Conservation (phyloP, 2,888 invertebrate species). For the Chymomyza amoena region DNA sequence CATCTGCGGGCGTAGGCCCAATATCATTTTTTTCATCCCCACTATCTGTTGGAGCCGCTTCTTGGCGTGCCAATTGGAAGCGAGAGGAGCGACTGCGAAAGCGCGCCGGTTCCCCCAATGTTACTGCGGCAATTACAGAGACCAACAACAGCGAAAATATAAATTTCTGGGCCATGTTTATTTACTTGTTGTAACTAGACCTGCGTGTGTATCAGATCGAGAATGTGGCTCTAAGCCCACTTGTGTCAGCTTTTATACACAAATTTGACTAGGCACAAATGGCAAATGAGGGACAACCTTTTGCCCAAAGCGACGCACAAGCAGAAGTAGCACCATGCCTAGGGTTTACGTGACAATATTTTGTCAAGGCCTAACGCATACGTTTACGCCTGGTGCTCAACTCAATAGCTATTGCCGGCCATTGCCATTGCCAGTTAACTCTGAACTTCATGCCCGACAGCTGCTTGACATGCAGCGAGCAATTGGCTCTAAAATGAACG, state of each 20-base stretch:
- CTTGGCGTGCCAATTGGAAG: constrained; percentile 60
- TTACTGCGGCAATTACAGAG: constrained; percentile 42
- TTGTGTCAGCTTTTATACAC: constrained; percentile 50
- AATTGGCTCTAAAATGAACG: constrained; percentile 44
- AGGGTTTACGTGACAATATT: constrained; percentile 66
- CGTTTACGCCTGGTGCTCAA: constrained; percentile 16
- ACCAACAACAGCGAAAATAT: constrained; percentile 54
- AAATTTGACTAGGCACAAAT: constrained; percentile 47
- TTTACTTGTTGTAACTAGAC: constrained; percentile 29
- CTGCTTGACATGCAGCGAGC: constrained; percentile 64
- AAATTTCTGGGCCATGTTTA: constrained; percentile 64
- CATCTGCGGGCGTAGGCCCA: constrained; percentile 44
- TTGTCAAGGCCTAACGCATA: constrained; percentile 50
- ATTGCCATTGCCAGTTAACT: constrained; percentile 44
- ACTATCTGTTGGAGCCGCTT: constrained; percentile 48
- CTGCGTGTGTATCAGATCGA: constrained; percentile 42
- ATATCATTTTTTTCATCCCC: constrained; percentile 36
- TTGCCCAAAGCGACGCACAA: neutral
- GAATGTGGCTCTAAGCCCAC: constrained; percentile 51
- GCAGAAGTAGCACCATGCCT: constrained; percentile 11
- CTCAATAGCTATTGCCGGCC: constrained; percentile 37
- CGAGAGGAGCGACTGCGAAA: constrained; percentile 56
- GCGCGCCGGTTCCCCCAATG: constrained; percentile 54
- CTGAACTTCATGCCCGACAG: constrained; percentile 46
- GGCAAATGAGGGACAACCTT: constrained; percentile 53